Conservation (phyloP, 2,888 invertebrate genomes). For the Eristalis pertinax region DNA sequence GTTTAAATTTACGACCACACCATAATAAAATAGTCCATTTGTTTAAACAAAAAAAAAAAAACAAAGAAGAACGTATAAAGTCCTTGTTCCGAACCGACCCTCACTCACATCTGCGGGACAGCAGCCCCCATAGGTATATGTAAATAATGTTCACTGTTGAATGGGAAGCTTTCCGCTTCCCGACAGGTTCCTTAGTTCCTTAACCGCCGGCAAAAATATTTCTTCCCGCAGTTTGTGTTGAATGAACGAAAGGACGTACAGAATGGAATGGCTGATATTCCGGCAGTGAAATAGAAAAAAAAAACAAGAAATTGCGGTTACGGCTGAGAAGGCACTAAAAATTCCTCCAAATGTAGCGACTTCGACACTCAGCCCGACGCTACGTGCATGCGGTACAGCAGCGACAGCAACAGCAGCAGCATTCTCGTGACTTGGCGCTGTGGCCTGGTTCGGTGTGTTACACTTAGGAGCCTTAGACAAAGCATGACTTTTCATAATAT, state of each 20-base stretch:
- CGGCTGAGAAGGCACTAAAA: conserved; percentile 69
- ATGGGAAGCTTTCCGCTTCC: conserved; percentile 63
- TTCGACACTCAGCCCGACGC: conserved; percentile 20
- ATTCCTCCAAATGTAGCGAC: conserved; percentile 47
- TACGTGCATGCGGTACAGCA: conserved; percentile 17
- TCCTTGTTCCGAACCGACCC: conserved; percentile 32
- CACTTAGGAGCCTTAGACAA: conserved; percentile 65
- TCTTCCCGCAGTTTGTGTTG: conserved; percentile 37
- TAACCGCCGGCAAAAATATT: conserved; percentile 56
- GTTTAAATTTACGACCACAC: conserved; percentile 68
- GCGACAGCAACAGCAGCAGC: not conserved
- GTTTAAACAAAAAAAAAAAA: conserved; percentile 54
- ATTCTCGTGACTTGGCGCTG: conserved; percentile 4
- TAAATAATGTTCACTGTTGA: conserved; percentile 70
- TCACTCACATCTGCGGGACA: conserved; percentile 10
- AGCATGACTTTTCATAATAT: conserved; percentile 73
- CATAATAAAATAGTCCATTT: conserved; percentile 71
- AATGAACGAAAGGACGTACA: conserved; percentile 39
- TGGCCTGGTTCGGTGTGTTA: conserved; percentile 26
- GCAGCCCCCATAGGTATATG: conserved; percentile 56
- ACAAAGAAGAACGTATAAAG: conserved; percentile 30
- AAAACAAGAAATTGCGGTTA: conserved; percentile 67
- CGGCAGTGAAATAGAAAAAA: not conserved
- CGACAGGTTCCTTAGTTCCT: conserved; percentile 59
- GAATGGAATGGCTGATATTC: conserved; percentile 37